Base-by-base conservation (phyloP, 2,113 vertebrate species). In the Nibea coibor region DNA sequence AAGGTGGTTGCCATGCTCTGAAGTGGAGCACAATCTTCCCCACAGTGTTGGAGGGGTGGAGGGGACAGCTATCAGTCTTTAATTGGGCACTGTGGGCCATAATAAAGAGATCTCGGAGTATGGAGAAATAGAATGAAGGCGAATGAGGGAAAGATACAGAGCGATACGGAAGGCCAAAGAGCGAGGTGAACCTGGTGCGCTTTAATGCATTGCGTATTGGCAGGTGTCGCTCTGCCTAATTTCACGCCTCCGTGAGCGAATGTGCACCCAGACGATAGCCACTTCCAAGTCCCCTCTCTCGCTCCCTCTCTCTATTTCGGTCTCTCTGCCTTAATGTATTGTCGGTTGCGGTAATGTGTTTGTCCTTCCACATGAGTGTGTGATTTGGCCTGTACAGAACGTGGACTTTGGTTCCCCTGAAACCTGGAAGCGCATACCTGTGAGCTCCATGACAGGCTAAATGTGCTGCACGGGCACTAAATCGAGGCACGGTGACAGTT, bases 141-240 rank as follows among this genome's bases (percentile, higher is more conserved):
- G 28, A 82, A 71, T 72, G 42, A 57, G 39, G 67, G 59, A 57
- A 47, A 45, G 51, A 72, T 74, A 72, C 45, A 19, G 83, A 79
- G 75, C 16, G 8, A 79, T 75, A 72, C 14, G 68, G 69, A 80
- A 62, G 82, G 84, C 82, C 83, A 22, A 58, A 72, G 63, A 77
- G 78, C 16, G 50, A 68, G 39, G 63, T 80, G 83, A 88, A 72
- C 79, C 68, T 74, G 42, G 75, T 5, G 79, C 4, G 4, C 81
- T 87, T 88, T 89, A 83, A 85, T 88, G 88, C 89, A 82, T 63
- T 88, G 85, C 73, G 62, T 89, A 93, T 91, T 92, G 93, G 92
- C 92, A 94, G 93, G 88, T 94, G 92, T 90, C 86, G 82, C 86
- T 93, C 88, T 73, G 89, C 88, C 86, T 93, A 92, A 93, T 93